Evolutionary conservation across 2,888 invertebrate species (phyloP).

Genomic region (Nephrotoma appendiculata): DNA sequence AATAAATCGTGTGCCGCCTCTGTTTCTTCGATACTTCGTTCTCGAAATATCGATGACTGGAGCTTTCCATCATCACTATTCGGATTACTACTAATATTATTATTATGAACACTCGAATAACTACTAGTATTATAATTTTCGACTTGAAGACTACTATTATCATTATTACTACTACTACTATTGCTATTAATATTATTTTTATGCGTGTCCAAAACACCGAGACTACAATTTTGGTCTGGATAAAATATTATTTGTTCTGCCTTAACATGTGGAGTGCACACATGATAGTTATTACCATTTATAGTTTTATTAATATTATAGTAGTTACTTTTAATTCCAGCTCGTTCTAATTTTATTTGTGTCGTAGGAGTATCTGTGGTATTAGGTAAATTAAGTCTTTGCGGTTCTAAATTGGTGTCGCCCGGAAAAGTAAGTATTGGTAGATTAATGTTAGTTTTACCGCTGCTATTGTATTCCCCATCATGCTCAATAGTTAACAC

Average conservation of each 20-base stretch:
- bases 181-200: neutral
- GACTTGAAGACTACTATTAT: neutral
- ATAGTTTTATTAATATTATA: neutral
- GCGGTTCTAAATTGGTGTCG: neutral
- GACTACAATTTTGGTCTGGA: constrained; percentile 15
- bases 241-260: constrained; percentile 29
- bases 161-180: neutral
- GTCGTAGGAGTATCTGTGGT: neutral
- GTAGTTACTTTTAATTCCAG: neutral
- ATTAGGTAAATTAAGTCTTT: neutral
- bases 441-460: neutral
- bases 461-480: neutral
- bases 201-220: neutral
- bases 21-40: constrained; percentile 65
- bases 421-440: neutral
- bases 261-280: neutral
- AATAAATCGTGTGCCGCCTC: constrained; percentile 76
- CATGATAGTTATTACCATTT: neutral
- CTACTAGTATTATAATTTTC: neutral
- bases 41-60: constrained; percentile 23
- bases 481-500: neutral
- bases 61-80: neutral
- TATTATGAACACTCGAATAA: neutral
- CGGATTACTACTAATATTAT: constrained; percentile 2
- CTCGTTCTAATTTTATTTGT: neutral